Percentiles rank a stretch among this genome's conserved stretches.
phyloP scores from a whole-genome alignment of 1,140 invertebrate genomes.

The Colletes gigas region DNA sequence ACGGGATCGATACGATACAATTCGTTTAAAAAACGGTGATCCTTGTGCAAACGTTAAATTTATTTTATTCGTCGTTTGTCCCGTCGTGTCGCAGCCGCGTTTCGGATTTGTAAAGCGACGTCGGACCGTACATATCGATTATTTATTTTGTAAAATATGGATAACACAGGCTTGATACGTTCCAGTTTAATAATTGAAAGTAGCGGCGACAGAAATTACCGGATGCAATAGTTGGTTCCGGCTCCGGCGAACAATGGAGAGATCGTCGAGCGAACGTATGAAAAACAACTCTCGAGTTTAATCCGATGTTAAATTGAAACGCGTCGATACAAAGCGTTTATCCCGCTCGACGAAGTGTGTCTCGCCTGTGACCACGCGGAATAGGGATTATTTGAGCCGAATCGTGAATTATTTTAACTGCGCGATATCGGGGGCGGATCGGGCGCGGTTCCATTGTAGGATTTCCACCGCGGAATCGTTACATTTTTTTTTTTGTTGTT shows the following conservation, averaged over 20 bases:
- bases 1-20: slow-evolving; percentile 20
- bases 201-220: background rate
- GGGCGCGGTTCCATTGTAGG: slow-evolving; percentile 13
- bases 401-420: slow-evolving; percentile 45
- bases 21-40: background rate
- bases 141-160: no score
- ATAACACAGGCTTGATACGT: background rate
- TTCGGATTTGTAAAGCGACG: no score
- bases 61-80: no score
- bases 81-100: no score
- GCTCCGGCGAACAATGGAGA: background rate
- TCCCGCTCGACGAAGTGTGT: slow-evolving; percentile 4
- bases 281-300: slow-evolving; percentile 11
- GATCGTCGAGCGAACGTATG: slow-evolving; percentile 3
- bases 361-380: slow-evolving; percentile 1
- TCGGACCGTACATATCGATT: background rate
- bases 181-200: background rate
- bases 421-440: background rate
- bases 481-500: slow-evolving; percentile 1
- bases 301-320: slow-evolving; percentile 43
- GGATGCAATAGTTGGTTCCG: background rate
- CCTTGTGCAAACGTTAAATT: background rate
- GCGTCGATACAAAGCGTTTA: slow-evolving; percentile 31
- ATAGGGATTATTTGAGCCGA: slow-evolving; percentile 33
- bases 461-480: background rate